These are phyloP conservation scores for Zeugodacus cucurbitae DNA, from an alignment of 1,140 invertebrate genomes.

Conservation along the genomic window DNA sequence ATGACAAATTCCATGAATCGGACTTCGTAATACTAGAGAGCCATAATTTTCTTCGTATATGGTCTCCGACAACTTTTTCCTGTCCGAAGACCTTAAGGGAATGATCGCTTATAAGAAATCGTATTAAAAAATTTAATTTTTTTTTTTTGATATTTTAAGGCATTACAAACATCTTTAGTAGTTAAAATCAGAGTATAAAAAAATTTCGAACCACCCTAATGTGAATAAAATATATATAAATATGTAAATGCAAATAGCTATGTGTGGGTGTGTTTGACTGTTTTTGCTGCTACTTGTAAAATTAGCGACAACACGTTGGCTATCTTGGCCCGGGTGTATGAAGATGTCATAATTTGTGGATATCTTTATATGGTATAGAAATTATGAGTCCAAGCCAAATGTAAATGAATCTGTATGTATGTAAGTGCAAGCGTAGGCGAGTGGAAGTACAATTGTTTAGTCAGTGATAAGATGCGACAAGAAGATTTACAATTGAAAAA, in stretches of 20 bases:
- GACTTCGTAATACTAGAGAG: too few relatives aligned
- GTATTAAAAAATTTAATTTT: too few relatives aligned
- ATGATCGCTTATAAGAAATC: too few relatives aligned
- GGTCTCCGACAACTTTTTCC: too few relatives aligned
- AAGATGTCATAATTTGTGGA: constrained; percentile 2
- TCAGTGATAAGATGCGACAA: constrained; percentile 19
- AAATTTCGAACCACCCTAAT: neutral
- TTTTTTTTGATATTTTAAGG: too few relatives aligned
- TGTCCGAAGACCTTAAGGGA: too few relatives aligned
- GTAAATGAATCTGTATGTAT: neutral
- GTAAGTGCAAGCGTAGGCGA: neutral
- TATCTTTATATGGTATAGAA: neutral
- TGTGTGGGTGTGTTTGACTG: neutral
- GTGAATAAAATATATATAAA: neutral
- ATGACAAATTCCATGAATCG: too few relatives aligned
- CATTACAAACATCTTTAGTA: too few relatives aligned
- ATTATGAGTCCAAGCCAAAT: neutral
- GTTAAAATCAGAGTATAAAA: too few relatives aligned
- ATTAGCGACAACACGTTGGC: neutral
- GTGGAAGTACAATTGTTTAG: neutral
- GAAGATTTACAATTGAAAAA: constrained; percentile 25
- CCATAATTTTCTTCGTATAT: too few relatives aligned
- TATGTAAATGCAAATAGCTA: neutral
- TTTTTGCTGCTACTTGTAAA: neutral
- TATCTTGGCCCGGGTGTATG: neutral